Evolutionary conservation across 2,113 vertebrate species (phyloP).

Genomic region (Delphinapterus leucas): DNA sequence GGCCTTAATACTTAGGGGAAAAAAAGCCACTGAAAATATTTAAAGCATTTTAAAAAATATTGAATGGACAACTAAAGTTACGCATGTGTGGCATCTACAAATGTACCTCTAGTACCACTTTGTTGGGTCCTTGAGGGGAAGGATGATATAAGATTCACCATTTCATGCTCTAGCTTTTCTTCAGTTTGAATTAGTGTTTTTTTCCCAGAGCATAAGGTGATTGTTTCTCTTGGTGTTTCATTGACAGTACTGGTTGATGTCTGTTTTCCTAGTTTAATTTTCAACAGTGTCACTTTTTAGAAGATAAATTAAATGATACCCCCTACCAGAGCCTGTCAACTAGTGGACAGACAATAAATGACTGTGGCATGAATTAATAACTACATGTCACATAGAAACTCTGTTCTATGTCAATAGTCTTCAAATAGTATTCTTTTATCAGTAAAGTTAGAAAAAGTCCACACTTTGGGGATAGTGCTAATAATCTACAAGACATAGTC

Average conservation of each 20-base stretch:
- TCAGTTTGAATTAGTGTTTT: not conserved
- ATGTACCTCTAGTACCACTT: not conserved
- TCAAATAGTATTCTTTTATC: not conserved
- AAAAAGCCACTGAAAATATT: not conserved
- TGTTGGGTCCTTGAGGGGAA: not conserved
- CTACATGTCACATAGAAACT: not conserved
- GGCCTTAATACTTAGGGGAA: not conserved
- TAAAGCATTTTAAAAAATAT: not conserved
- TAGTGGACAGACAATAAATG: not conserved
- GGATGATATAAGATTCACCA: not conserved
- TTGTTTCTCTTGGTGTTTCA: not conserved
- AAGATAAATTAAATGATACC: not conserved
- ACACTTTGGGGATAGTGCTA: not conserved
- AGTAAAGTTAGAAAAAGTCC: not conserved
- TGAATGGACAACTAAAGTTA: not conserved
- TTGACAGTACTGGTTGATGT: not conserved
- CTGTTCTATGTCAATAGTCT: not conserved
- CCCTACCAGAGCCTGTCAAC: not conserved
- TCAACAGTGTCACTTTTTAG: not conserved
- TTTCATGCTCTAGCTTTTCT: not conserved
- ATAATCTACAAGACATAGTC: not conserved
- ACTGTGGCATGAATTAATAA: not conserved
- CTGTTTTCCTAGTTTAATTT: not conserved
- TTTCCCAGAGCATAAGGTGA: accelerated
- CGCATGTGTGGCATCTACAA: accelerated